phyloP scores from a whole-genome alignment of 2,113 vertebrate species.

The Circaetus cinerascens region DNA sequence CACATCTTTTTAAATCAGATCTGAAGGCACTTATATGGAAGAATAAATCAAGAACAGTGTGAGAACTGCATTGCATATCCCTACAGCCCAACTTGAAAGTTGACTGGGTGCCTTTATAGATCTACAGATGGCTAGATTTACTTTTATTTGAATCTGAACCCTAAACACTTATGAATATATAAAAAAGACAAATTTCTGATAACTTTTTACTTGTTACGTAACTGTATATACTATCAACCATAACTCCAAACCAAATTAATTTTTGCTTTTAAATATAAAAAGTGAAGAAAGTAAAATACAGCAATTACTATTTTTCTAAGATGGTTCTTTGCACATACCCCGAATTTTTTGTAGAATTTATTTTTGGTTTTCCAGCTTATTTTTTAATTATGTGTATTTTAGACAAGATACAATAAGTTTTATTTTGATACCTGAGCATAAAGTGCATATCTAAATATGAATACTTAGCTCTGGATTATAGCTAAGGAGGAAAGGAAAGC shows the following conservation, averaged over 20 bases:
- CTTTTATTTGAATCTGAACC: not conserved
- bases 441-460: not conserved
- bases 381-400: not conserved
- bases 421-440: not conserved
- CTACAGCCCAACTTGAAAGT: not conserved
- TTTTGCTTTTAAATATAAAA: not conserved
- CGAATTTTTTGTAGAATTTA: not conserved
- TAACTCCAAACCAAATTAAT: not conserved
- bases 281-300: not conserved
- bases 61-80: not conserved
- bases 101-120: not conserved
- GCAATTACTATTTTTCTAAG: not conserved
- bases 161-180: rapidly evolving
- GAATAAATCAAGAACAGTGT: not conserved
- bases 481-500: not conserved
- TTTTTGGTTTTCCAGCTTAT: not conserved
- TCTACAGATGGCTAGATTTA: not conserved
- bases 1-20: not conserved
- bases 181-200: not conserved
- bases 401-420: not conserved
- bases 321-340: not conserved
- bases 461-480: not conserved
- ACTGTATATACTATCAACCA: not conserved
- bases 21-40: not conserved
- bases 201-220: not conserved